These are phyloP conservation scores for Oreotragus oreotragus DNA, from an alignment of 2,113 vertebrate genomes.

Conservation along the genomic window DNA sequence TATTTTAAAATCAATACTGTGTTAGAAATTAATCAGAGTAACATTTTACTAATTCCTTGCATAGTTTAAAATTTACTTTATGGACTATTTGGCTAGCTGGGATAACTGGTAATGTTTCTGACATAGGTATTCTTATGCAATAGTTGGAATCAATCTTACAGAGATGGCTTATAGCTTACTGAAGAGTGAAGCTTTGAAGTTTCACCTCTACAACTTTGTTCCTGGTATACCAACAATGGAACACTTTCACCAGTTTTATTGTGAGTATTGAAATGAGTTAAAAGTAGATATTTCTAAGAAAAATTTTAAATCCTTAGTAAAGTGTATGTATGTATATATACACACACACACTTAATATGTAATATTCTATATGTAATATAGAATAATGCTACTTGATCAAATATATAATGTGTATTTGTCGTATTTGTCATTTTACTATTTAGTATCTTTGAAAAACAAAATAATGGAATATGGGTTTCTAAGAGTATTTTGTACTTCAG, in stretches of 20 bases:
- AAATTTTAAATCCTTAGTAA: not conserved
- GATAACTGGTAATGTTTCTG: slow-evolving; percentile 14
- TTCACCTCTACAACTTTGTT: slow-evolving; percentile 92
- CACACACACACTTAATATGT: not conserved
- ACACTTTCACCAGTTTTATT: slow-evolving; percentile 96
- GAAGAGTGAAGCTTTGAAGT: slow-evolving; percentile 89
- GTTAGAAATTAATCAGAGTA: not conserved
- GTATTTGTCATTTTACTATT: slow-evolving; percentile 5
- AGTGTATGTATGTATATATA: not conserved
- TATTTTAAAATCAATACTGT: not conserved
- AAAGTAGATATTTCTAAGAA: not conserved
- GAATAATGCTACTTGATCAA: not conserved
- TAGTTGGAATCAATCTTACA: slow-evolving; percentile 98
- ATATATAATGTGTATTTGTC: not conserved
- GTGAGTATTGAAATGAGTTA: slow-evolving; percentile 82
- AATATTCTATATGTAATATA: not conserved
- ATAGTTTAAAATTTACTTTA: not conserved
- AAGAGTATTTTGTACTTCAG: not conserved
- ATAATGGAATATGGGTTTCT: not conserved
- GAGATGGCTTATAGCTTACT: slow-evolving; percentile 98
- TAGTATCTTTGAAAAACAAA: not conserved
- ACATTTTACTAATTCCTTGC: not conserved
- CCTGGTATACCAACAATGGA: slow-evolving; percentile 84
- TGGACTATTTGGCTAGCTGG: not conserved
- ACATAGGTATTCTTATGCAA: slow-evolving; percentile 96